Evolutionary conservation across 1,140 invertebrate genomes (phyloP).

Genomic region (Zaprionus tsacasi): DNA sequence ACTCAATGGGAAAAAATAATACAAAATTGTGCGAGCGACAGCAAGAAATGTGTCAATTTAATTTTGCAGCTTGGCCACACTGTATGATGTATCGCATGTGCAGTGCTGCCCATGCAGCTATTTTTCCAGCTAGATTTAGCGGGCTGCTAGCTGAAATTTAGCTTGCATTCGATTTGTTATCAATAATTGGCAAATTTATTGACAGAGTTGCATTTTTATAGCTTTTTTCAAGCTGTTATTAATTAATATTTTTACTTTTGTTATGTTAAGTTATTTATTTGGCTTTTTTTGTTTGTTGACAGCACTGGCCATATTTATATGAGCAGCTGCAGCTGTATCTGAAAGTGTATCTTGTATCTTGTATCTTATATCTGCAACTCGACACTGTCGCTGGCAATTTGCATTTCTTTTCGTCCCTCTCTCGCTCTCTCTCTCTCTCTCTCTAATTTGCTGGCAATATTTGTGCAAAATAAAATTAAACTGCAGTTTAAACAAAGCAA

Average conservation of each 20-base stretch:
- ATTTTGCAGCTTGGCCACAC: conserved; percentile 75
- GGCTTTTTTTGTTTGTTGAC: too few species aligned
- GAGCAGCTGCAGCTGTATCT: conserved; percentile 19
- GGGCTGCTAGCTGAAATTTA: too few species aligned
- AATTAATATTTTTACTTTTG: too few species aligned
- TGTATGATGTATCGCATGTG: too few species aligned
- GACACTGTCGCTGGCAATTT: conserved; percentile 49
- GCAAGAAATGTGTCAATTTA: conserved; percentile 78
- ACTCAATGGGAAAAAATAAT: background rate
- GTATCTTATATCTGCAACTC: conserved; percentile 14
- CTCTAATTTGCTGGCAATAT: conserved; percentile 75
- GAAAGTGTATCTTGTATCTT: conserved; percentile 13
- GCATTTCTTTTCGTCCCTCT: conserved; percentile 60
- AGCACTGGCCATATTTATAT: too few species aligned
- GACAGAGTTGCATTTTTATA: too few species aligned
- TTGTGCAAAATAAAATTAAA: conserved; percentile 83
- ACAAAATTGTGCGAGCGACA: conserved; percentile 17
- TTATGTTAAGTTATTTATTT: too few species aligned
- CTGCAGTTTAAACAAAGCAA: conserved; percentile 83
- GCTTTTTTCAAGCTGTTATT: too few species aligned
- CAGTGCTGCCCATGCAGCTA: too few species aligned
- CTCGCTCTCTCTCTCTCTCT: conserved; percentile 53
- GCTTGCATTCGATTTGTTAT: too few species aligned
- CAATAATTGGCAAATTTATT: too few species aligned
- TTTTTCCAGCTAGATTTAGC: too few species aligned